phyloP scores from a whole-genome alignment of 2,113 vertebrate genomes.

The Melospiza georgiana region DNA sequence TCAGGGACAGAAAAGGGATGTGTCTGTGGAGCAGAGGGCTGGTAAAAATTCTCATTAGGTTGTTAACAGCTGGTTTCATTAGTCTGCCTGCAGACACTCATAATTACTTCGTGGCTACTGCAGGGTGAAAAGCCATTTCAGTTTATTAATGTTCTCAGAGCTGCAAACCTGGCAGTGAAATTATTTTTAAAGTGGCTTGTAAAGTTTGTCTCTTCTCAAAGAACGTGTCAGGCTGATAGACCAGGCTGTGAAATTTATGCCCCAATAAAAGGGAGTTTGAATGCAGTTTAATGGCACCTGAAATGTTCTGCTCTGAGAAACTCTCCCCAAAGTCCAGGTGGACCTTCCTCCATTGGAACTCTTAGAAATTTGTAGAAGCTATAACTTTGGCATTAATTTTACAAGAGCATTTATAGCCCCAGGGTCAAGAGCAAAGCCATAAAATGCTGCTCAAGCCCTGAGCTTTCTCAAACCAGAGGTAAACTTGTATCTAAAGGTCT shows the following conservation, averaged over 20 bases:
- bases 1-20: not conserved
- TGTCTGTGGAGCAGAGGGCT: not conserved
- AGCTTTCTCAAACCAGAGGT: not conserved
- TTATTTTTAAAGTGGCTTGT: not conserved
- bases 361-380: not conserved
- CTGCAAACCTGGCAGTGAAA: not conserved
- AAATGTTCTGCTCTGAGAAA: not conserved
- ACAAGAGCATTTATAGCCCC: not conserved
- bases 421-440: not conserved
- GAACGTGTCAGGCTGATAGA: not conserved
- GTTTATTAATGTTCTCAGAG: not conserved
- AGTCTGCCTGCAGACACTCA: not conserved
- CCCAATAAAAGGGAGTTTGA: not conserved
- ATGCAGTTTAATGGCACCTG: not conserved
- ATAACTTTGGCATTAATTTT: not conserved
- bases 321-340: not conserved
- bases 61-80: not conserved
- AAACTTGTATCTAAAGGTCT: not conserved
- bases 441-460: not conserved
- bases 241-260: not conserved
- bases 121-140: not conserved
- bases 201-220: not conserved
- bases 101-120: not conserved
- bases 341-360: not conserved
- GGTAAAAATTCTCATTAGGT: not conserved